Evolutionary conservation across 2,113 vertebrate genomes (phyloP), one percentile per base, ranked within the genome.

Genomic region (Philantomba maxwellii): DNA sequence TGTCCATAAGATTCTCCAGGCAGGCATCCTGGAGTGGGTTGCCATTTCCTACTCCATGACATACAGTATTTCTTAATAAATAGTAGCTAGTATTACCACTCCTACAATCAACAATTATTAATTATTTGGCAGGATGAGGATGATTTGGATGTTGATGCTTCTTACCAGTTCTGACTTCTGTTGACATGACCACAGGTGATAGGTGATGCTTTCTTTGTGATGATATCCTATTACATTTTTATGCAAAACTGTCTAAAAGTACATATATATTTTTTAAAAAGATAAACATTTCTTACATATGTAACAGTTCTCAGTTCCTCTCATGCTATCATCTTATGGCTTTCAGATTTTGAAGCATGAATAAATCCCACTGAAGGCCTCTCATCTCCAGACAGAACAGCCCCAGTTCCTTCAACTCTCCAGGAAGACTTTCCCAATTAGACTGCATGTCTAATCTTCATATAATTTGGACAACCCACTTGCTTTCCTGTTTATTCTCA

Each of bases 231-330:
- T 47, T 66, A 21, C 4, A 13, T 28, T 87, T 77, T 62, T 39
- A 85, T 58, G 45, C 14, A 85, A 95, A 83, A 39, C 14, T 84
- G 9, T 39, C 14, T 89, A 89, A 64, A 93, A 33, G 0, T 13
- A 47, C 1, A 60, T 3, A 23, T 15, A 19, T 19, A 1, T 43
- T 1, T 45, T 2, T 58, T n/a, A 2, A 33, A 33, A 58, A 70
- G 43, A 55, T 2, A 45, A 60, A 23, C 19, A 43, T 51, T 70
- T 89, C 60, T 80, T 84, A 89, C 5, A 92, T 10, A 90, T 10
- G 16, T 26, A 97, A 85, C 3, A 92, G 62, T 53, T 49, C 36
- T 87, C 3, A 92, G 70, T 64, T 55, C 43, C 77, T 78, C 70
- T 90, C 21, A 14, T 23, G 47, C 39, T 45, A 45, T 21, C 15